Conservation (phyloP, 2,113 vertebrate genomes). For the Cisticola juncidis region DNA sequence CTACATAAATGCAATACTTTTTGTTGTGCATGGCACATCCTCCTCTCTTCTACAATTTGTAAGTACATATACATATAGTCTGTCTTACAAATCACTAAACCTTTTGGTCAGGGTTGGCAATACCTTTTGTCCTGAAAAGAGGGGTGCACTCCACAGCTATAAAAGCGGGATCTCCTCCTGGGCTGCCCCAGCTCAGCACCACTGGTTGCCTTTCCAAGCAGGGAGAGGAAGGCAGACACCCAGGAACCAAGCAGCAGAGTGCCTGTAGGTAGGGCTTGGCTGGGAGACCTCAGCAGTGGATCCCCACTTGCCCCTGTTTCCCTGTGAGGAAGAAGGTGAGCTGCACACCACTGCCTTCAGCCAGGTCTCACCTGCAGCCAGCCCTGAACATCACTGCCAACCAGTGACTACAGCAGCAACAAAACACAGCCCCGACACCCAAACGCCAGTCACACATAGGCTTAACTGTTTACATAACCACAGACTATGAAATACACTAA, state of each 20-base stretch:
- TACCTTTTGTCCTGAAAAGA: not conserved
- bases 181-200: not conserved
- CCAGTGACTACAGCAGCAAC: not conserved
- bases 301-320: rapidly evolving
- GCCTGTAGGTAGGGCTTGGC: not conserved
- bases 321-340: not conserved
- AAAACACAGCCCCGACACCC: rapidly evolving
- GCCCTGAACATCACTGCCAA: not conserved
- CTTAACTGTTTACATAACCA: not conserved
- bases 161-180: not conserved
- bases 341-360: not conserved
- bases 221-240: not conserved
- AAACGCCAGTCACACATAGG: rapidly evolving
- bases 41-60: not conserved
- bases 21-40: not conserved
- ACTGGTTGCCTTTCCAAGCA: not conserved
- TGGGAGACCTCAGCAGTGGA: rapidly evolving
- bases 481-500: not conserved
- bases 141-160: not conserved
- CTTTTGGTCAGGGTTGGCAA: not conserved
- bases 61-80: not conserved
- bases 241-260: not conserved
- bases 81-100: not conserved
- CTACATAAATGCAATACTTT: not conserved
- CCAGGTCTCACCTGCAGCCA: not conserved